Evolutionary conservation across 2,888 invertebrate genomes (phyloP).

Genomic region (Pheosia gnoma): DNA sequence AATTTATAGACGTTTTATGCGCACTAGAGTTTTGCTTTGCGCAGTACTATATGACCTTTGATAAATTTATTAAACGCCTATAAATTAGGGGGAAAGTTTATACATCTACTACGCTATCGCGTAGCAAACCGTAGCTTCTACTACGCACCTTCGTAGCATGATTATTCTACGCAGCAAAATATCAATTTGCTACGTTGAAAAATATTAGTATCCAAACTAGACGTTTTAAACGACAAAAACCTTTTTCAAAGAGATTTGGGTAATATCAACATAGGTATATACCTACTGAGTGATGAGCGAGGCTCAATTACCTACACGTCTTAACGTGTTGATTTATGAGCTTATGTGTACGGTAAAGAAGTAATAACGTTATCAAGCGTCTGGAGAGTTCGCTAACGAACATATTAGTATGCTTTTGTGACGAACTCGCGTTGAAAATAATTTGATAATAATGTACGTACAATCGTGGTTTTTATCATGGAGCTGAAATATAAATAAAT

Average conservation of each 20-base stretch:
- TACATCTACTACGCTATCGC: not conserved
- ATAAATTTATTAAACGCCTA: no score
- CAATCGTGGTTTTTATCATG: not conserved
- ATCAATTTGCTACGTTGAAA: no score
- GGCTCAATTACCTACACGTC: constrained; percentile 3
- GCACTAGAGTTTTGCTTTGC: no score
- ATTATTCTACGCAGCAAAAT: not conserved
- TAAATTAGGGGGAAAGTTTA: not conserved
- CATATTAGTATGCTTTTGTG: constrained; percentile 3
- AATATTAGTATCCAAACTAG: not conserved
- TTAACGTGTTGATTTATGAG: constrained; percentile 16
- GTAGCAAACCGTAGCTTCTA: not conserved
- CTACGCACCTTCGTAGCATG: not conserved
- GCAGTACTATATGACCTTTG: no score
- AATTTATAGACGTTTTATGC: no score
- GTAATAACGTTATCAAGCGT: constrained; percentile 8
- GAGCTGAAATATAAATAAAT: not conserved
- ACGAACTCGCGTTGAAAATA: not conserved
- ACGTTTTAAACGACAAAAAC: not conserved
- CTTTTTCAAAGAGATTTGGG: not conserved
- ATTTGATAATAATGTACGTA: not conserved
- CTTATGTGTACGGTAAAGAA: constrained; percentile 7
- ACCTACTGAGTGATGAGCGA: not conserved
- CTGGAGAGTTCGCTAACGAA: constrained; percentile 2
- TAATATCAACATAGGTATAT: not conserved